Conservation (phyloP, 2,113 vertebrate species). For the Rissa tridactyla region DNA sequence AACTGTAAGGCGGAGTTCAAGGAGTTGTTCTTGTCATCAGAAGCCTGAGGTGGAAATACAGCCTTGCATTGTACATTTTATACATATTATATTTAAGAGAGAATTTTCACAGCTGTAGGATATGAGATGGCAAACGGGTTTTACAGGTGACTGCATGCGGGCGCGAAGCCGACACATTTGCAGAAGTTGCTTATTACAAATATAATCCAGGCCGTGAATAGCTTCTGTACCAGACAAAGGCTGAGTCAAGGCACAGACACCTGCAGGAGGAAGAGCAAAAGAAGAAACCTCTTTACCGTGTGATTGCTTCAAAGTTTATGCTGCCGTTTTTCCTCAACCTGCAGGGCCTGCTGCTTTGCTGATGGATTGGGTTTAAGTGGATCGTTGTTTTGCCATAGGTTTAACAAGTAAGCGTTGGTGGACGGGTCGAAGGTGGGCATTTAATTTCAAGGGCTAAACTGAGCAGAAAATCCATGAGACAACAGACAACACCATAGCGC, state of each 20-base stretch:
- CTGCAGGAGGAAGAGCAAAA: not conserved
- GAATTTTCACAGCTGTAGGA: not conserved
- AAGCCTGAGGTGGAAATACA: conserved; percentile 58
- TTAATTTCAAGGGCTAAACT: conserved; percentile 5
- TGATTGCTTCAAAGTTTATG: not conserved
- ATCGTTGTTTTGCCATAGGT: not conserved
- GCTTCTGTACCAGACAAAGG: not conserved
- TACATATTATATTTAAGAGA: not conserved
- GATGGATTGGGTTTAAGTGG: not conserved
- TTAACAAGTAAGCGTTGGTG: not conserved
- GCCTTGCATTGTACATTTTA: conserved; percentile 19
- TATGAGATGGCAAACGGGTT: not conserved
- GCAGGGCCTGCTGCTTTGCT: not conserved
- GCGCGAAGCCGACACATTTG: not conserved
- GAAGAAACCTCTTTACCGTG: not conserved
- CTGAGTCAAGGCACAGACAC: not conserved
- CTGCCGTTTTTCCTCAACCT: not conserved
- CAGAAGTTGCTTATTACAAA: not conserved
- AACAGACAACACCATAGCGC: not conserved
- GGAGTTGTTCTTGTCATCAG: conserved; percentile 57
- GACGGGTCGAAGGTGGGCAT: not conserved
- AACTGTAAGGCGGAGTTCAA: conserved; percentile 46
- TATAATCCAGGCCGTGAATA: not conserved
- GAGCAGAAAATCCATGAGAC: not conserved
- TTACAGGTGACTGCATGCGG: not conserved